Base-by-base conservation (phyloP, 1,140 invertebrate species). In the Drosophila yakuba region DNA sequence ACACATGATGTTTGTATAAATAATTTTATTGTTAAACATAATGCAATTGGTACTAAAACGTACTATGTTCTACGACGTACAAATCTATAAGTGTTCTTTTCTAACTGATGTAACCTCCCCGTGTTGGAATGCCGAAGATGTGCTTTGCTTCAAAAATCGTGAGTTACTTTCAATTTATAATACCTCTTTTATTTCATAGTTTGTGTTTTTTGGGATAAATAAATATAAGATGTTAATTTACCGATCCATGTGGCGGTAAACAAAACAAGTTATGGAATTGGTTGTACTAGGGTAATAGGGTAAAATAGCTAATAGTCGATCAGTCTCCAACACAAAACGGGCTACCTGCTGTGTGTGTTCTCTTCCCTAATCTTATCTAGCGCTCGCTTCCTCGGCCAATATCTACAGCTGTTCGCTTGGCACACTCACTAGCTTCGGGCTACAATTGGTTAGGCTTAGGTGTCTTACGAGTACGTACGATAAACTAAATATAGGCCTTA, bases 301-400 rank as follows among this genome's bases (percentile, higher is more conserved):
- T 10, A 56, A 23, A 47, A 41, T 25, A 47, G 38, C 69, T 25
- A 47, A 56, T 71, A 71, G 44, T 71, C 66, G 51, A 69, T 85
- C 81, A 85, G 82, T 85, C 82, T 85, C 82, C 69, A 81, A 67
- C 63, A 81, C 64, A 66, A 50, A 71, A 68, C 78, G 71, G 41
- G 43, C 47, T 43, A 32, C 32, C 32, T 32, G 32, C 48, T 56
- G 47, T 56, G 44, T 50, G 56, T 67, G 45, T 66, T 61, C 61
- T 62, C 57, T 45, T 60, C 17, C 67, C 32, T 63, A 75, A 79
- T 58, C 59, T 52, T 75, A 66, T 74, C 51, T 48, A 48, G 43
- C 43, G 50, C 39, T 25, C 36, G 66, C 43, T 51, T 66, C 54
- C 54, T 58, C 32, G 58, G 48, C 64, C 77, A 57, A 57, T 77